Evolutionary conservation across 92 coral and sea anemone genomes (phyloP).

Genomic region (Paragorgia papillata): DNA sequence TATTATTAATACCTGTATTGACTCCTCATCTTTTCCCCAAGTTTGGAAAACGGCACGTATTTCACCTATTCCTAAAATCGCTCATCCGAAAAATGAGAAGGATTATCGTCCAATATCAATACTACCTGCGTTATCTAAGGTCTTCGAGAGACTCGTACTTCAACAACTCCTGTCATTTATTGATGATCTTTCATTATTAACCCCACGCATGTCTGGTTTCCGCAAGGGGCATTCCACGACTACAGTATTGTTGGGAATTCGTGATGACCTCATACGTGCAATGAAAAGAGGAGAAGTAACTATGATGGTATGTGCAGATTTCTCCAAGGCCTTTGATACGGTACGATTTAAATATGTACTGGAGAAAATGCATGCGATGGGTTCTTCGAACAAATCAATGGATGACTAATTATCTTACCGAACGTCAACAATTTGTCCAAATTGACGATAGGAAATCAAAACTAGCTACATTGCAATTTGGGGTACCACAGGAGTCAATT

Average conservation of each 20-base stretch:
- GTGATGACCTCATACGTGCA: constrained; percentile 33
- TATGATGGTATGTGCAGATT: constrained; percentile 4
- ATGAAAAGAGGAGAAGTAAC: constrained; percentile 35
- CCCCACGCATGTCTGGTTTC: constrained; percentile 41
- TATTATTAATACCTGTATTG: constrained; percentile 37
- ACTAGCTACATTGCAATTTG: background rate
- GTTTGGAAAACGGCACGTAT: constrained; percentile 44
- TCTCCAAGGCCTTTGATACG: no score
- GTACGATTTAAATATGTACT: no score
- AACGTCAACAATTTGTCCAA: background rate
- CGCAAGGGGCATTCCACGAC: constrained; percentile 26
- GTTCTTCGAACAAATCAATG: background rate
- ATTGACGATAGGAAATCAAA: background rate
- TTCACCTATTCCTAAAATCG: constrained; percentile 43
- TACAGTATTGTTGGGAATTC: constrained; percentile 20
- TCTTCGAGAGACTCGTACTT: constrained; percentile 29
- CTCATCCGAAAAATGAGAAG: constrained; percentile 12
- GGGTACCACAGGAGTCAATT: no score
- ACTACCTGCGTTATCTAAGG: constrained; percentile 33
- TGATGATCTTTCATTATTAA: constrained; percentile 25
- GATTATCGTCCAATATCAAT: constrained; percentile 33
- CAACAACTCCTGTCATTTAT: constrained; percentile 25
- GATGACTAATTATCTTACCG: background rate
- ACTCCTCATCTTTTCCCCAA: constrained; percentile 30
- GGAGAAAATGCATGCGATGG: no score